Conservation (phyloP, 2,888 invertebrate genomes). For the Quadroppia sp. region DNA sequence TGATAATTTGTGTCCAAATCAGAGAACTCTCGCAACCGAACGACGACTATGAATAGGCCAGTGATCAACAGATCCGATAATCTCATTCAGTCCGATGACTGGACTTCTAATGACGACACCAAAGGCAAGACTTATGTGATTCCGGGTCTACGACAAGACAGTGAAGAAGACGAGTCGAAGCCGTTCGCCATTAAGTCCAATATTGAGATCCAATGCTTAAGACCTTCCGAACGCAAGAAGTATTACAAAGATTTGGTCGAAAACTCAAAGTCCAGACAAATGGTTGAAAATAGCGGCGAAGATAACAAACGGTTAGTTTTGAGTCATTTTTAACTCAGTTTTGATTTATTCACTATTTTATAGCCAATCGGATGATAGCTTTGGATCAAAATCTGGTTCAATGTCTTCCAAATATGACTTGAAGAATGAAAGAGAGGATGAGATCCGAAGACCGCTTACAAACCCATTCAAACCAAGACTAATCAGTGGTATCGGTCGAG, state of each 20-base stretch:
- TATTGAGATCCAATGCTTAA: slow-evolving; percentile 15
- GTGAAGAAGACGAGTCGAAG: not conserved
- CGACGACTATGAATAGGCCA: not conserved
- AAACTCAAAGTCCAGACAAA: not conserved
- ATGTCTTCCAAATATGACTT: not conserved
- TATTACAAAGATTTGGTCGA: slow-evolving; percentile 24
- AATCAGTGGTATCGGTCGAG: not conserved
- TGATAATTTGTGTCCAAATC: not conserved
- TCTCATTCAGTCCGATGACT: not conserved
- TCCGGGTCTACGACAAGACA: not conserved
- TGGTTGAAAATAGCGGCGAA: not conserved
- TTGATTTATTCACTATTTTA: not conserved
- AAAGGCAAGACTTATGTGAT: not conserved
- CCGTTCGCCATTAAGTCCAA: not conserved
- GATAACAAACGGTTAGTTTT: not conserved
- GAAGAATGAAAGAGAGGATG: not conserved
- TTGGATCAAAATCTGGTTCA: not conserved
- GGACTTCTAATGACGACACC: not conserved
- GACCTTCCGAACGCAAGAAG: slow-evolving; percentile 19
- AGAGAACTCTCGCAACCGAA: not conserved
- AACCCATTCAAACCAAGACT: not conserved
- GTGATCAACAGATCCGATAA: not conserved
- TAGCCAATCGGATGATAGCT: not conserved
- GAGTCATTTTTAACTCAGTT: not conserved
- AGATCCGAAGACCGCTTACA: not conserved